Evolutionary conservation across 2,888 invertebrate species (phyloP), one percentile per base, ranked within the genome.

Genomic region (Podotricha telesiphe): DNA sequence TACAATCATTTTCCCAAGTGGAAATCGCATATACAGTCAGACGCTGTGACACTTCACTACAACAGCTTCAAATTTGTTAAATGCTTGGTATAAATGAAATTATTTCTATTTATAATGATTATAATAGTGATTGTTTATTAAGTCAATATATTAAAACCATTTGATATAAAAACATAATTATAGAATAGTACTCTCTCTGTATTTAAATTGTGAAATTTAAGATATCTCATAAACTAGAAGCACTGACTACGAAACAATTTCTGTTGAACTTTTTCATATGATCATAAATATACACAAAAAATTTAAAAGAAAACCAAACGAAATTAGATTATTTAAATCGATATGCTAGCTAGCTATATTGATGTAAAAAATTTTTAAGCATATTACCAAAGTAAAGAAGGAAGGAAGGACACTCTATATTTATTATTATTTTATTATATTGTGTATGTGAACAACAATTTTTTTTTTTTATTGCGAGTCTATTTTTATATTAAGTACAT

Each of bases 91-190:
- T 20, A 20, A 58, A 58, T 42, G 10, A 20, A 15, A 20, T 42
- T 28, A 22, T n/a, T n/a, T n/a, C n/a, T n/a, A n/a, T n/a, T n/a
- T n/a, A 28, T 34, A 17, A n/a, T 28, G 15, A 15, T 42, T 6
- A 58, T 15, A 37, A 42, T 42, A 45, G 13, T 22, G 42, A 20
- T 45, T 6, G 40, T 20, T 58, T 4, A 59, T n/a, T 59, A 45
- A n/a, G n/a, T 45, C 22, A 45, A 45, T 45, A 59, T 22, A 59
- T 45, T 45, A 59, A 22, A 59, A 45, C 10, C 5, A 59, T 45
- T 42, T 45, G 45, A 58, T 20, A 48, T 48, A 19, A 48, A 7
- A 7, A 53, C 28, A 28, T 17, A 42, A 45, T 45, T 59, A 59
- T 22, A 45, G 59, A 59, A 45, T 45, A 59, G 19, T 42, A 58